Evolutionary conservation across 2,888 invertebrate species (phyloP), one percentile per base, ranked within the genome.

Genomic region (Pollenia angustigena): DNA sequence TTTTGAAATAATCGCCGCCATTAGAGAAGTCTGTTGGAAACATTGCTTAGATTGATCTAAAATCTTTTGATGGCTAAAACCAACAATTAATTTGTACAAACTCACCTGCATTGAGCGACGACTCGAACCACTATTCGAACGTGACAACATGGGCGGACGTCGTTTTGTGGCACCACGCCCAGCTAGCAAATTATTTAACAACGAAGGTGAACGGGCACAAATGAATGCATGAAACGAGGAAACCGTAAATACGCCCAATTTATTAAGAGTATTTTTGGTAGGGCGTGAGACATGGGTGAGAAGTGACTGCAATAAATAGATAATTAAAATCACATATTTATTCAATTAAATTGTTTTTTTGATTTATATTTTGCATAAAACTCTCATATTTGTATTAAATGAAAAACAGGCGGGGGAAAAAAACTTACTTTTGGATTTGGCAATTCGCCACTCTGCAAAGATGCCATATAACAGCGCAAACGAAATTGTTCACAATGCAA

Each of bases 171-270:
- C 98, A 58, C 98, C 98, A 88, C 98, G 95, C 75, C 97, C 98
- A 56, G 98, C 97, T 91, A 98, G 95, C 91, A 98, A 94, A 94
- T 98, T 98, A 94, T 98, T 98, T 89, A 98, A 95, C 90, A 98
- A 94, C 81, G 98, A 98, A 54, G 99, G 99, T 91, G 98, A 98
- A 88, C 99, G 96, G 84, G 99, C 98, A 94, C 98, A 98, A 90
- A 99, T 98, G 94, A 98, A 98, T 89, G 99, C 99, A 94, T 99
- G 99, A 95, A 99, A 98, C 89, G 98, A 98, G 82, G 98, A 99
- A 90, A 99, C 99, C 76, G 98, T 99, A 95, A 99, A 99, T 91
- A 99, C 98, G 87, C 99, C 99, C 91, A 99, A 95, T 93, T 98
- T 97, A 94, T 98, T 98, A 91, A 99, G 94, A 68, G 97, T 98